A percentile compares a stretch with the other conserved stretches of the same genome.
phyloP scores from a whole-genome alignment of 1,140 invertebrate genomes.

The Drosophila asahinai region DNA sequence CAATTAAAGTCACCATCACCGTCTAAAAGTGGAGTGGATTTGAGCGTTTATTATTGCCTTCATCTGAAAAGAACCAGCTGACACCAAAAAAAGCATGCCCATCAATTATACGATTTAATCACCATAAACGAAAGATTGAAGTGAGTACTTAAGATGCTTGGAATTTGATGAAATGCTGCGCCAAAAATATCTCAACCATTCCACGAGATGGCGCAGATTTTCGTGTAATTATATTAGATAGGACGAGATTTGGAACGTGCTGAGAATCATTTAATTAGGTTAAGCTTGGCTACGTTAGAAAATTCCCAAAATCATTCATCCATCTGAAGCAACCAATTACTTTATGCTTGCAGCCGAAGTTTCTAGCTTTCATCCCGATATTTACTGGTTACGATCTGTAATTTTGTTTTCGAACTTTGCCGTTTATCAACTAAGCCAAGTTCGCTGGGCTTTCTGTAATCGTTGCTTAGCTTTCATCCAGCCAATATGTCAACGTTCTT shows the following conservation, averaged over 20 bases:
- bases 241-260: conserved; percentile 28
- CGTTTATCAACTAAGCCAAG: conserved; percentile 33
- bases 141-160: conserved; percentile 57
- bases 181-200: conserved; percentile 16
- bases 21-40: background rate
- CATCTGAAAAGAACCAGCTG: conserved; percentile 6
- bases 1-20: background rate
- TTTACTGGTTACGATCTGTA: conserved; percentile 15
- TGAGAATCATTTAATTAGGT: conserved; percentile 24
- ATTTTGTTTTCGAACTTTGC: conserved; percentile 30
- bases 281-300: background rate
- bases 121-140: conserved; percentile 43
- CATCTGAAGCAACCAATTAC: conserved; percentile 5
- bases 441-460: background rate
- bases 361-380: conserved; percentile 5
- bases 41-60: conserved; percentile 7
- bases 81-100: conserved; percentile 18
- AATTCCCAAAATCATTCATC: background rate
- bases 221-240: conserved; percentile 32
- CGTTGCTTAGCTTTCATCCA: background rate
- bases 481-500: background rate
- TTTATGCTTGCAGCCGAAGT: conserved; percentile 5
- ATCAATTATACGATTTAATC: conserved; percentile 57
- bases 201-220: background rate
- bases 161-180: conserved; percentile 8